Conservation (phyloP, 2,888 invertebrate species). For the Acronicta alni region DNA sequence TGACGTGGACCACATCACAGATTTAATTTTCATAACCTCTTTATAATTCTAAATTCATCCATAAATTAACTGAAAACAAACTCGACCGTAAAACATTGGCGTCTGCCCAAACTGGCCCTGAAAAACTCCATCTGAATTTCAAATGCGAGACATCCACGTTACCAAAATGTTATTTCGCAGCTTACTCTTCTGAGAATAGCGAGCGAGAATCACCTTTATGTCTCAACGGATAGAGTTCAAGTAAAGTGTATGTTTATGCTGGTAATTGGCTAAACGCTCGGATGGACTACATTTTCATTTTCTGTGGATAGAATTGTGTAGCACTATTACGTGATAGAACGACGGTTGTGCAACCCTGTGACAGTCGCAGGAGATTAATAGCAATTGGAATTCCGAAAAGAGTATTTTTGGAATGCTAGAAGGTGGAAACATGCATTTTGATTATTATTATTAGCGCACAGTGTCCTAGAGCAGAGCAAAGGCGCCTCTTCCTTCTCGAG, state of each 20-base stretch:
- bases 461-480: no score
- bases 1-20: slow-evolving; percentile 43
- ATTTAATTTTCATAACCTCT: slow-evolving; percentile 60
- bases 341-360: slow-evolving; percentile 42
- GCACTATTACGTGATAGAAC: slow-evolving; percentile 53
- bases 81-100: slow-evolving; percentile 76
- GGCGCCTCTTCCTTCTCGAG: no score
- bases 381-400: slow-evolving; percentile 7
- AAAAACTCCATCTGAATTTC: slow-evolving; percentile 79
- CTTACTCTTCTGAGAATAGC: slow-evolving; percentile 42
- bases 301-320: slow-evolving; percentile 56
- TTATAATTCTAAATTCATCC: slow-evolving; percentile 65
- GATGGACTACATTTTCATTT: slow-evolving; percentile 74
- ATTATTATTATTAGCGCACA: no score
- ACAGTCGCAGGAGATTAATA: slow-evolving; percentile 16
- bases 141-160: slow-evolving; percentile 69
- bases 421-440: neutral
- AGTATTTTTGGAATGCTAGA: neutral
- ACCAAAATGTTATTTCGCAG: slow-evolving; percentile 65
- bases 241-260: slow-evolving; percentile 39
- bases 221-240: slow-evolving; percentile 22
- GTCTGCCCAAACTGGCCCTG: slow-evolving; percentile 67
- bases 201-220: slow-evolving; percentile 48
- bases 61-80: slow-evolving; percentile 81
- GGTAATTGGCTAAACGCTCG: slow-evolving; percentile 72